Evolutionary conservation across 2,113 vertebrate genomes (phyloP).

Genomic region (Macroglossus sobrinus): DNA sequence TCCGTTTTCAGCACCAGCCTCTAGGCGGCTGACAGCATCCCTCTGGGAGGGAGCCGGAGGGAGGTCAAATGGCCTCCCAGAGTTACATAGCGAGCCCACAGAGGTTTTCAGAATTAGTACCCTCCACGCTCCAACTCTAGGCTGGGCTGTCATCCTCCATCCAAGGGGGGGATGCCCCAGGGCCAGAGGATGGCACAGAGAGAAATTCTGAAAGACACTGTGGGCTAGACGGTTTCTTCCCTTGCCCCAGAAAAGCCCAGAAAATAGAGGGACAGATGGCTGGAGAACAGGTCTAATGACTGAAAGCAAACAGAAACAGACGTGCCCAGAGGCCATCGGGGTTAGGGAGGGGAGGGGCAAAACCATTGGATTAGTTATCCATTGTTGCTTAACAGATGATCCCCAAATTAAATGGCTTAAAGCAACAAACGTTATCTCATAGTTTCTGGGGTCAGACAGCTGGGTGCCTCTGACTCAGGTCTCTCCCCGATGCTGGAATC

Average conservation of each 20-base stretch:
- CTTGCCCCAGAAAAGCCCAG: not conserved
- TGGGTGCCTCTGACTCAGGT: not conserved
- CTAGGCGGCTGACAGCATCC: not conserved
- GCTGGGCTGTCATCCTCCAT: not conserved
- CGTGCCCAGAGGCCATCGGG: too few species aligned
- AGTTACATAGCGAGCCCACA: not conserved
- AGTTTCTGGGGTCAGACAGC: not conserved
- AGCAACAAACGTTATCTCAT: not conserved
- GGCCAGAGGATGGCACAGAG: not conserved
- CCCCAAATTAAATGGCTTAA: not conserved
- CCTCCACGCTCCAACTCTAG: not conserved
- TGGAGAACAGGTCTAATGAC: not conserved
- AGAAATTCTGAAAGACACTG: not conserved
- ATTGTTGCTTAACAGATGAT: not conserved
- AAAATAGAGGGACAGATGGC: not conserved
- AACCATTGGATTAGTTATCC: rapidly evolving
- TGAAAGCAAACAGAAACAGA: not conserved
- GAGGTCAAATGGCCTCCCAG: not conserved
- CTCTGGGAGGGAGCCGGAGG: not conserved
- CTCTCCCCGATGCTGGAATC: not conserved
- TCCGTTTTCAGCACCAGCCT: not conserved
- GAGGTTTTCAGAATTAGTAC: not conserved
- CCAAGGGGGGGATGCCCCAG: not conserved
- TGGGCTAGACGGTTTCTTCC: not conserved
- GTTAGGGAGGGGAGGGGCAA: not conserved